These are phyloP conservation scores for Corythaeola cristata DNA, from an alignment of 2,113 vertebrate genomes.

Conservation along the genomic window DNA sequence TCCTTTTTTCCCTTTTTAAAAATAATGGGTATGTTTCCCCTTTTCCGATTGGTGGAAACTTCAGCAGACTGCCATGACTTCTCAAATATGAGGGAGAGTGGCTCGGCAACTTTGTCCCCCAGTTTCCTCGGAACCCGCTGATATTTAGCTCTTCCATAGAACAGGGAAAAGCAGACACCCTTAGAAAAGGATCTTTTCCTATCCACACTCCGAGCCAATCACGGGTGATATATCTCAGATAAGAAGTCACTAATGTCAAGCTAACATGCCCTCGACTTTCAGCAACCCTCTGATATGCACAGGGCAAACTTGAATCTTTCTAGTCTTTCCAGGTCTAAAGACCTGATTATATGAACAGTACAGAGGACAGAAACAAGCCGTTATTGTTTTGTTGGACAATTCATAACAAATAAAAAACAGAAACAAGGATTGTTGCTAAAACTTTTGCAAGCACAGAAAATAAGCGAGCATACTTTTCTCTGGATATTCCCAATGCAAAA, in stretches of 20 bases:
- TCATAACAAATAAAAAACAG: not conserved
- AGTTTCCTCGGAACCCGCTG: no score
- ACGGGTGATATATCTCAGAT: not conserved
- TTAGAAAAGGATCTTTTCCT: not conserved
- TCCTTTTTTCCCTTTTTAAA: no score
- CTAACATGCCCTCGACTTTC: not conserved
- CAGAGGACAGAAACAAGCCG: not conserved
- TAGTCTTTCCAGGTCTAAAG: not conserved
- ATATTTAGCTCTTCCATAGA: not conserved
- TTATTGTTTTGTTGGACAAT: not conserved
- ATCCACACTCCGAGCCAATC: fast-evolving
- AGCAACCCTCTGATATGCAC: not conserved
- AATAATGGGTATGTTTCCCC: no score
- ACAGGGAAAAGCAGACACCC: not conserved
- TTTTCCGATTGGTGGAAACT: no score
- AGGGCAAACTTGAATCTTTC: not conserved
- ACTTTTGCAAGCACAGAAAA: not conserved
- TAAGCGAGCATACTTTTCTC: not conserved
- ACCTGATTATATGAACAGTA: not conserved
- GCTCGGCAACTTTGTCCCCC: no score
- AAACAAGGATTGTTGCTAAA: not conserved
- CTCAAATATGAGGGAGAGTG: no score
- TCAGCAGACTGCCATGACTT: no score
- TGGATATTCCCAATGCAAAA: not conserved
- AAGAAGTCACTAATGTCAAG: not conserved